Conservation (phyloP, 2,113 vertebrate genomes). For the Pterocles orientalis region DNA sequence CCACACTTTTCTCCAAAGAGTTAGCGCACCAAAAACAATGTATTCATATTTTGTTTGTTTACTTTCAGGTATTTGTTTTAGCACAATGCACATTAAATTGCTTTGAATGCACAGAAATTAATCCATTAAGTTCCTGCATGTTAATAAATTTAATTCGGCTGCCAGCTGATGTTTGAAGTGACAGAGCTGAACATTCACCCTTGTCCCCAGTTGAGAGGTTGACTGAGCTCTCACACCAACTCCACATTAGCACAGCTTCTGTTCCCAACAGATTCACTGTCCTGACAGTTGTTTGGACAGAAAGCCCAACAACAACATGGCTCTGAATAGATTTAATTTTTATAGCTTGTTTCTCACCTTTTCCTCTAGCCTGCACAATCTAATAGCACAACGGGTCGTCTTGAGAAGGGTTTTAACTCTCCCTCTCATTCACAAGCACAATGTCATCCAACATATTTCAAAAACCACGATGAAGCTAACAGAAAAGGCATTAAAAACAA, state of each 20-base stretch:
- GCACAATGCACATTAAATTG: neutral
- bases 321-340: neutral
- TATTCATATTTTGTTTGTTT: neutral
- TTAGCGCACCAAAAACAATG: neutral
- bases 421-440: neutral
- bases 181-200: neutral
- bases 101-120: neutral
- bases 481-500: neutral
- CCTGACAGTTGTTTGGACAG: neutral
- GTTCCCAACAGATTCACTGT: neutral
- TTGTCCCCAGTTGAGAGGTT: neutral
- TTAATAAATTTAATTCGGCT: constrained; percentile 9
- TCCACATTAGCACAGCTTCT: neutral
- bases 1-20: neutral
- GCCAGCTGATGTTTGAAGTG: neutral
- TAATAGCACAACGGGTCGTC: neutral
- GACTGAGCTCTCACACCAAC: neutral
- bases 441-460: accelerated
- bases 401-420: neutral
- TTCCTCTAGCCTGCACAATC: neutral
- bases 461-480: neutral
- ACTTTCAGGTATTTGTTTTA: neutral
- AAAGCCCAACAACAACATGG: neutral
- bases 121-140: neutral
- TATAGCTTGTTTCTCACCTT: neutral